Conservation (phyloP, 2,888 invertebrate species). For the Chironomus tentans region DNA sequence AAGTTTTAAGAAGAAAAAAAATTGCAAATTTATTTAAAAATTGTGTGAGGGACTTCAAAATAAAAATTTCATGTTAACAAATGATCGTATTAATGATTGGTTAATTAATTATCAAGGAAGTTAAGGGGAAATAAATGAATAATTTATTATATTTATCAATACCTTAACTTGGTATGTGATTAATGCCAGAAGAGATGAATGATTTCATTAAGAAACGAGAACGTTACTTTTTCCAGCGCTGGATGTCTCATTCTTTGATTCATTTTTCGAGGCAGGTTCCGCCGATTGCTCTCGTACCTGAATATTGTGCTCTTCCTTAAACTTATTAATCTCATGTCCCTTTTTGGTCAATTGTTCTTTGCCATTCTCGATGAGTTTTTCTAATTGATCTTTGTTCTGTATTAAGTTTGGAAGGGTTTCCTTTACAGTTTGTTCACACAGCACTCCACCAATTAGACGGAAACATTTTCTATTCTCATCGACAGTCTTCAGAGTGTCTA, state of each 20-base stretch:
- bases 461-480: conserved; percentile 81
- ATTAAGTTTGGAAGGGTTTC: conserved; percentile 80
- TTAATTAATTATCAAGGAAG: too few species aligned
- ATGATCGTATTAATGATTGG: too few species aligned
- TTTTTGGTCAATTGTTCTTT: conserved; percentile 76
- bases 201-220: conserved; percentile 40
- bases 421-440: conserved; percentile 85
- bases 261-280: conserved; percentile 31
- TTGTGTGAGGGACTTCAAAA: neutral
- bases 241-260: conserved; percentile 23
- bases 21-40: conserved; percentile 5
- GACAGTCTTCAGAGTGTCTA: conserved; percentile 81
- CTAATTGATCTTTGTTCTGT: conserved; percentile 70
- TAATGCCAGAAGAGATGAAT: neutral
- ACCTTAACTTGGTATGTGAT: too few species aligned
- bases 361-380: conserved; percentile 66
- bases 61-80: neutral
- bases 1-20: conserved; percentile 1
- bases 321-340: conserved; percentile 84
- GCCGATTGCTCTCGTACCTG: conserved; percentile 65
- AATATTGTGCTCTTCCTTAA: conserved; percentile 83
- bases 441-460: conserved; percentile 85
- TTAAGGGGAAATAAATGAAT: too few species aligned
- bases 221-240: conserved; percentile 46
- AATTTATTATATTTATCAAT: too few species aligned